phyloP scores from a whole-genome alignment of 2,113 vertebrate genomes.

The Megaceryle torquata region DNA sequence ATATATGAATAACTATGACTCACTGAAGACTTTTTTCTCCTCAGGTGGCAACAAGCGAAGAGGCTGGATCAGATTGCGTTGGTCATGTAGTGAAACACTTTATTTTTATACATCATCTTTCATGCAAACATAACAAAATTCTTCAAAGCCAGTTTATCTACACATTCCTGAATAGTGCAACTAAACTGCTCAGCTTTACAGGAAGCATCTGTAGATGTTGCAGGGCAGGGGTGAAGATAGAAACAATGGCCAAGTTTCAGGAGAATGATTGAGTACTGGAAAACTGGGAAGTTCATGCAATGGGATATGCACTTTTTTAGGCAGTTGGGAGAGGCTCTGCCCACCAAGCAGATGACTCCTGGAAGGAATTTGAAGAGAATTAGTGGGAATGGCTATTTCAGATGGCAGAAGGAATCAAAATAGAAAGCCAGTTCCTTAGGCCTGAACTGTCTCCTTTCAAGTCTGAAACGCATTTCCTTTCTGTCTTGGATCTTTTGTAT shows the following conservation, averaged over 20 bases:
- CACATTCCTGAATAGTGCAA: constrained; percentile 13
- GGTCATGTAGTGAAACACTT: background rate
- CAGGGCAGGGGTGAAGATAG: constrained; percentile 62
- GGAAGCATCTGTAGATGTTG: constrained; percentile 75
- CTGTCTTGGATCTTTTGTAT: constrained; percentile 23
- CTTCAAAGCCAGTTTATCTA: constrained; percentile 60
- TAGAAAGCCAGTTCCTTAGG: constrained; percentile 40
- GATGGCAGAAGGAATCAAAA: constrained; percentile 51
- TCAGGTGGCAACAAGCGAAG: background rate
- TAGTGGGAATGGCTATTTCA: constrained; percentile 54
- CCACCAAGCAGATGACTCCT: background rate
- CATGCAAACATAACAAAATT: background rate
- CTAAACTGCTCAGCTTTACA: constrained; percentile 22
- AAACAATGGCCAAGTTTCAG: constrained; percentile 67
- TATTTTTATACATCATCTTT: constrained; percentile 24
- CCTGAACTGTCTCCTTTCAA: constrained; percentile 18
- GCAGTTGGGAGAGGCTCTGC: constrained; percentile 6
- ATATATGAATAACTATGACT: background rate
- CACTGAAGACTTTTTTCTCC: background rate
- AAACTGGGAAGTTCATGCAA: constrained; percentile 60
- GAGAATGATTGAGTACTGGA: constrained; percentile 63
- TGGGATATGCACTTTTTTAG: constrained; percentile 43
- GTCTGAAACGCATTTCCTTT: constrained; percentile 56
- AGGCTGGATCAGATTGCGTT: background rate
- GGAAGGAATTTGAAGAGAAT: constrained; percentile 48